phyloP scores from a whole-genome alignment of 1,140 invertebrate species.

The Thaumetopoea pityocampa region DNA sequence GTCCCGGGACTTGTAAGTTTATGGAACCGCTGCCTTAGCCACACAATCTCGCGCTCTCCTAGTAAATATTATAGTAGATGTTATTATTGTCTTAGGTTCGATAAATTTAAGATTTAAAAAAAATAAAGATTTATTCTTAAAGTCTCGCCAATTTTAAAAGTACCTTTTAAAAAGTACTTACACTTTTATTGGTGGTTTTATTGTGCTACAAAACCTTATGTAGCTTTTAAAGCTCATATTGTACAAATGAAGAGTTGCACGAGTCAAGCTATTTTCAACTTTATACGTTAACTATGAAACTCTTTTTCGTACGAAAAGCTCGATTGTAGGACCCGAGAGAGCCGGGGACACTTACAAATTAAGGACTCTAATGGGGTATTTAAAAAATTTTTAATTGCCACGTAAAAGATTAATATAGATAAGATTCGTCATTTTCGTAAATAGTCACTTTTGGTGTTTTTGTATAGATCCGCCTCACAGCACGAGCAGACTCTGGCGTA shows the following conservation, averaged over 20 bases:
- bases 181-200: conserved; percentile 13
- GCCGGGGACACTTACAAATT: conserved; percentile 25
- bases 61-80: no score
- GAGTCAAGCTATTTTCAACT: conserved; percentile 1
- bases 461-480: no score
- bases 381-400: conserved; percentile 34
- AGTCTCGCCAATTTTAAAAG: no score
- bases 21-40: no score
- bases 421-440: not conserved
- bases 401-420: conserved; percentile 20
- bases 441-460: not conserved
- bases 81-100: no score
- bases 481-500: no score
- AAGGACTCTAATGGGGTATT: conserved; percentile 34
- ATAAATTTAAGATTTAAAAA: no score
- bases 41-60: no score
- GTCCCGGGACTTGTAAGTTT: no score
- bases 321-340: conserved; percentile 4
- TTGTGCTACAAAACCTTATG: conserved; percentile 7
- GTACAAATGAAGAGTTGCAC: not conserved
- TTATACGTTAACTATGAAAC: not conserved
- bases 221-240: conserved; percentile 8
- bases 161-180: no score
- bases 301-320: not conserved
- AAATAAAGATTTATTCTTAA: no score